These are phyloP conservation scores for Candoia aspera DNA, from an alignment of 2,113 vertebrate genomes.

Conservation along the genomic window DNA sequence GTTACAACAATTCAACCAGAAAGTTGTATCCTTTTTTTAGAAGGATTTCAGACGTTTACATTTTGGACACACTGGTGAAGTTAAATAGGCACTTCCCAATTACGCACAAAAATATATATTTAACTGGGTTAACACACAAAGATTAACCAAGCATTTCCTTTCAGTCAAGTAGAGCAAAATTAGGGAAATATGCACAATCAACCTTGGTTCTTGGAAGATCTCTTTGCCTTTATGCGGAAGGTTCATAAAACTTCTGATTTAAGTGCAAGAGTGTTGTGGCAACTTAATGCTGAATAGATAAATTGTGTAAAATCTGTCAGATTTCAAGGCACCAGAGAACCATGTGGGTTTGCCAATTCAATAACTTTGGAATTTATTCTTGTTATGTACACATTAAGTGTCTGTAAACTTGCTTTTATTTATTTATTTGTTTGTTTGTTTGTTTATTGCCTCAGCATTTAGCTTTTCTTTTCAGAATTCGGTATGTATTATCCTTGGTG, in stretches of 20 bases:
- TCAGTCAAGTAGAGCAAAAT: neutral
- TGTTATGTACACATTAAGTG: neutral
- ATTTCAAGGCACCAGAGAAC: neutral
- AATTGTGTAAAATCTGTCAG: neutral
- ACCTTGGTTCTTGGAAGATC: neutral
- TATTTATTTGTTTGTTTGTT: too few species aligned
- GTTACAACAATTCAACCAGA: neutral
- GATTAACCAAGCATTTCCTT: conserved; percentile 16
- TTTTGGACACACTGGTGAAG: neutral
- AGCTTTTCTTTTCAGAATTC: neutral
- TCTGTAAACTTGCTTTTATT: neutral
- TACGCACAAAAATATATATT: neutral
- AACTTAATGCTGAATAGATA: neutral
- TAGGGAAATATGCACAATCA: neutral
- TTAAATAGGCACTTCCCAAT: neutral
- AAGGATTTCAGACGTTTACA: conserved; percentile 2
- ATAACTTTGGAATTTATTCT: neutral
- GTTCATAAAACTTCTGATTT: neutral
- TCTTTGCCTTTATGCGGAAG: neutral
- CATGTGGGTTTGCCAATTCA: neutral
- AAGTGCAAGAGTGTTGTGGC: neutral
- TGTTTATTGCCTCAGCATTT: neutral
- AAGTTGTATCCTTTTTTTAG: neutral
- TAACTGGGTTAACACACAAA: neutral
- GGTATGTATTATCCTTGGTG: neutral